Conservation (phyloP, 2,888 invertebrate species). For the Aleiodes leptofemur region DNA sequence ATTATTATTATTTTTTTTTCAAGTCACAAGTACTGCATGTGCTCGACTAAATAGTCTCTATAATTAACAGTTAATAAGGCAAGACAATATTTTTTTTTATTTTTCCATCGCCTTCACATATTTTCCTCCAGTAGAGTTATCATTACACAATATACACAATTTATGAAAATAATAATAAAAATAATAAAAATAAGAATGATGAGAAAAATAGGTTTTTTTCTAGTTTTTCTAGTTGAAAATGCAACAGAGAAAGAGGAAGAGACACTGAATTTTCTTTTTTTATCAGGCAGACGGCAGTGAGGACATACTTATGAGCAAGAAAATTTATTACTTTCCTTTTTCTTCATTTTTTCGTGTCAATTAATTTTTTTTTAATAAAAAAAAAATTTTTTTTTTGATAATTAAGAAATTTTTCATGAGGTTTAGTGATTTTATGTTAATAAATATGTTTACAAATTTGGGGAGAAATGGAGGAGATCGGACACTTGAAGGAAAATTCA, state of each 20-base stretch:
- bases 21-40: neutral
- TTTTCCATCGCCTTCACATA: constrained; percentile 1
- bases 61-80: constrained; percentile 40
- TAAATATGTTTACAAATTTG: too few species aligned
- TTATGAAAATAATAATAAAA: constrained; percentile 11
- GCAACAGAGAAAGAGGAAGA: constrained; percentile 25
- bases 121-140: constrained; percentile 7
- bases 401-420: too few species aligned
- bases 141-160: constrained; percentile 22
- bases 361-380: neutral
- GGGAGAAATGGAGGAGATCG: too few species aligned
- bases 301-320: constrained; percentile 28
- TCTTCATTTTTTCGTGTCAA: neutral
- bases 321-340: neutral
- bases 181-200: neutral
- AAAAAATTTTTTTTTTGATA: neutral
- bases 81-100: constrained; percentile 29
- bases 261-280: neutral
- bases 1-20: neutral
- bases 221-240: constrained; percentile 9
- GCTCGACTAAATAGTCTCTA: constrained; percentile 9
- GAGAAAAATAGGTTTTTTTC: too few species aligned
- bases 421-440: too few species aligned
- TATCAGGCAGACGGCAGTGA: constrained; percentile 26
- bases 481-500: too few species aligned